Evolutionary conservation across 1,140 invertebrate species (phyloP), one percentile per base, ranked within the genome.

Genomic region (Lordiphosa collinella): DNA sequence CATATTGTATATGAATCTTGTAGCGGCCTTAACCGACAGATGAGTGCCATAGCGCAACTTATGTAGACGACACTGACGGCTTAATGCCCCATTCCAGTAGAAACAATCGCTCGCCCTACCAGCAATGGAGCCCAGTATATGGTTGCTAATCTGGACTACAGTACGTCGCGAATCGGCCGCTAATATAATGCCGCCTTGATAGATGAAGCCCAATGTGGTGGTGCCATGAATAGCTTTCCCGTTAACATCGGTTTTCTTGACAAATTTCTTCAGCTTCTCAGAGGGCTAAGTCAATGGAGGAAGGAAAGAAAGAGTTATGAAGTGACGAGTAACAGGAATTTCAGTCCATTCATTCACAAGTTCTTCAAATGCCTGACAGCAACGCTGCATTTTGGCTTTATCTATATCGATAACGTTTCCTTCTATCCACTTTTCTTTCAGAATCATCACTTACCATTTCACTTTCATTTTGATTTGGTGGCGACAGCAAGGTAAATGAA

Each of bases 81-180:
- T 92, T 4, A 99, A 90, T 11, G 98, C 95, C 53, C 98, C 90
- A 86, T 99, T 96, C 98, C 98, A 99, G 89, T 98, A 99, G 1
- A 95, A 93, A 90, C 98, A 99, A 91, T 99, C 98, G 9, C 97
- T 98, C 16, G 98, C 98, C 52, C 92, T 92, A 32, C 92, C 92
- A 16, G 92, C 92, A 41, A 93, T 80, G 0, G 92, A 93, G 36
- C 92, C 66, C 58, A 78, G 32, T 8, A 78, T 58, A 73, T 95
- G 97, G 40, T 97, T 94, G 90, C 98, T 98, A 61, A 99, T 98
- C 89, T 97, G 95, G 43, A 99, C 95, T 76, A 99, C 96, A 48
- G 97, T 98, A 3, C 97, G 97, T 87, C 98, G 91, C 4, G 98
- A 99, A 91, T 99, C 98, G 7, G 98, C 98, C 53, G 97, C 96